Conservation (phyloP, 2,888 invertebrate genomes). For the Strigamia crassipes region DNA sequence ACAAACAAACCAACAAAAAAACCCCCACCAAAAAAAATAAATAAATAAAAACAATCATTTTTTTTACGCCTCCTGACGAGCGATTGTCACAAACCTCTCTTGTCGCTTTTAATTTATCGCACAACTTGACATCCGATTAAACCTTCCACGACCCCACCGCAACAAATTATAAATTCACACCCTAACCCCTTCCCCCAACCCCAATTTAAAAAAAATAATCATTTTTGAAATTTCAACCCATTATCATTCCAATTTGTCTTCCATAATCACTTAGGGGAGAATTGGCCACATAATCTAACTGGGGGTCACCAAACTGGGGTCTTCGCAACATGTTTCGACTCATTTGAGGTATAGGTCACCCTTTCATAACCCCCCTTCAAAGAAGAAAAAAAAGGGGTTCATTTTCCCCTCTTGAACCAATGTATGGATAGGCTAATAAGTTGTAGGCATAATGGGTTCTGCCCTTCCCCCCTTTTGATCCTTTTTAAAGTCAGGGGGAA, state of each 20-base stretch:
- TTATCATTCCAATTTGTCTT: slow-evolving; percentile 28
- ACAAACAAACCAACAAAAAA: neutral
- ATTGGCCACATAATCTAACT: neutral
- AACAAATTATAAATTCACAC: neutral
- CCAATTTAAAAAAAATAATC: neutral
- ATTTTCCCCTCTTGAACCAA: neutral
- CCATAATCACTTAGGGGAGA: neutral
- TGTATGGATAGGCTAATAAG: slow-evolving; percentile 41
- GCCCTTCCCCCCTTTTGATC: slow-evolving; percentile 37
- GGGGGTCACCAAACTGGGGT: neutral
- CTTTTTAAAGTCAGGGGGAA: slow-evolving; percentile 38
- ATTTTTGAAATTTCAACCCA: slow-evolving; percentile 17
- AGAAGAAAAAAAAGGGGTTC: slow-evolving; percentile 37
- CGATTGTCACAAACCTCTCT: slow-evolving; percentile 10
- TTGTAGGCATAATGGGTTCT: slow-evolving; percentile 41
- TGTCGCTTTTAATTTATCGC: slow-evolving; percentile 25
- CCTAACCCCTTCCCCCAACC: neutral
- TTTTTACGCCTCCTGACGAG: neutral
- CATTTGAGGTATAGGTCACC: slow-evolving; percentile 31
- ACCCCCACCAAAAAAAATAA: neutral
- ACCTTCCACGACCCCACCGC: neutral
- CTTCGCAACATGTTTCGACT: slow-evolving; percentile 25
- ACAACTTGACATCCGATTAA: slow-evolving; percentile 3
- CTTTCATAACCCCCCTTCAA: slow-evolving; percentile 17
- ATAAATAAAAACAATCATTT: neutral